Percentiles rank a stretch among this genome's conserved stretches.
Evolutionary conservation across 2,888 invertebrate species (phyloP).

Genomic region (Himalopsyche japonica): DNA sequence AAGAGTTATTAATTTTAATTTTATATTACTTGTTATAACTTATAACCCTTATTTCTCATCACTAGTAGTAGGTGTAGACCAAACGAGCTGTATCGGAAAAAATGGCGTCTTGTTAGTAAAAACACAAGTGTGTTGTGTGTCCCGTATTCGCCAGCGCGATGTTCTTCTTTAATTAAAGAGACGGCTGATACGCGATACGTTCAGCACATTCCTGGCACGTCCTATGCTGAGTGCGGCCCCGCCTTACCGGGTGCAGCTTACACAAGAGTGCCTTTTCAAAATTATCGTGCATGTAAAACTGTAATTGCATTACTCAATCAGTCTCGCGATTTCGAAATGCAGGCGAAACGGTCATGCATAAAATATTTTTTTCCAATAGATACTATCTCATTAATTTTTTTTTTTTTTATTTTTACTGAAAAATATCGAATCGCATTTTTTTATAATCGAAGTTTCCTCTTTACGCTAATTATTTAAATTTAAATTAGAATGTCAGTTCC

Average conservation of each 20-base stretch:
- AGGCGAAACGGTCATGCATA: neutral
- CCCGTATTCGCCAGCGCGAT: neutral
- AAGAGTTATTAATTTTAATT: too few relatives aligned
- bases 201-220: conserved; percentile 21
- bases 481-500: too few relatives aligned
- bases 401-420: too few relatives aligned
- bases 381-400: too few relatives aligned
- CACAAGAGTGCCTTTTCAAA: conserved; percentile 3
- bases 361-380: neutral
- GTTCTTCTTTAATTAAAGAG: conserved; percentile 24
- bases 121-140: neutral
- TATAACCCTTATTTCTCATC: too few relatives aligned
- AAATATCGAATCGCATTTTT: too few relatives aligned
- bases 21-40: too few relatives aligned
- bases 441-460: too few relatives aligned
- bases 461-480: too few relatives aligned
- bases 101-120: neutral
- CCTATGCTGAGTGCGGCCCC: neutral
- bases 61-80: neutral
- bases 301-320: conserved; percentile 14
- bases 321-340: neutral
- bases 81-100: neutral
- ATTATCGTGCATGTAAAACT: conserved; percentile 17
- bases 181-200: conserved; percentile 6
- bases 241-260: neutral